Base-by-base conservation (phyloP, 2,113 vertebrate genomes). In the Oceanites oceanicus region DNA sequence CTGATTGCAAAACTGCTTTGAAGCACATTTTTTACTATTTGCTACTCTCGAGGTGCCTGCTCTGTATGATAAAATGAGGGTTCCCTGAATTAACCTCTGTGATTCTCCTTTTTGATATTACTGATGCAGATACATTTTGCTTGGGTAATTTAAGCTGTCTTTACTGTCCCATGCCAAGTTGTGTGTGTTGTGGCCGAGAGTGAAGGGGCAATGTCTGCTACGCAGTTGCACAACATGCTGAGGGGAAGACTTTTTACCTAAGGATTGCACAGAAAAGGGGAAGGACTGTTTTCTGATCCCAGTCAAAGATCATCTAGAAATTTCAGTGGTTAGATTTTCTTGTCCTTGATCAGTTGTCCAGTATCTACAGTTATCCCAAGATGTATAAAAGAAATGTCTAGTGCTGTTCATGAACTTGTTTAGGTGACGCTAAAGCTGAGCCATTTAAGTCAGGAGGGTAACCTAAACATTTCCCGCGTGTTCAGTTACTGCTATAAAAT, bases 391-490 rank as follows among this genome's bases (percentile, higher is more conserved):
- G 68, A 91, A 81, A 78, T 19, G 70, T 75, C 49, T 71, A 49
- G 36, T 40, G 76, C 88, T 95, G 91, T 49, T 81, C 58, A 17
- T 55, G 40, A 49, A 49, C 79, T 85, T 97, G 89, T 96, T 97
- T 97, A 79, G 70, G 30, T 84, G 72, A 88, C 62, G 90, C 65
- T 50, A 62, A 93, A 93, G 70, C 92, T 92, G 71, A 91, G 56
- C 88, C 65, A 53, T 91, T 92, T 83, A 80, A 90, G 80, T 83
- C 84, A 78, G 63, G 25, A 90, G 45, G 36, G 55, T 94, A 96
- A 94, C 68, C 90, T 94, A 96, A 97, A 97, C 95, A 97, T 93
- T 95, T 94, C 78, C 79, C 91, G 72, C 25, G 21, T 65, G 71
- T 71, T 78, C 77, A 56, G 38, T 77, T 82, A 87, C 73, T 93